phyloP scores from a whole-genome alignment of 2,797 vertebrate genomes.

The Poecile montanus region DNA sequence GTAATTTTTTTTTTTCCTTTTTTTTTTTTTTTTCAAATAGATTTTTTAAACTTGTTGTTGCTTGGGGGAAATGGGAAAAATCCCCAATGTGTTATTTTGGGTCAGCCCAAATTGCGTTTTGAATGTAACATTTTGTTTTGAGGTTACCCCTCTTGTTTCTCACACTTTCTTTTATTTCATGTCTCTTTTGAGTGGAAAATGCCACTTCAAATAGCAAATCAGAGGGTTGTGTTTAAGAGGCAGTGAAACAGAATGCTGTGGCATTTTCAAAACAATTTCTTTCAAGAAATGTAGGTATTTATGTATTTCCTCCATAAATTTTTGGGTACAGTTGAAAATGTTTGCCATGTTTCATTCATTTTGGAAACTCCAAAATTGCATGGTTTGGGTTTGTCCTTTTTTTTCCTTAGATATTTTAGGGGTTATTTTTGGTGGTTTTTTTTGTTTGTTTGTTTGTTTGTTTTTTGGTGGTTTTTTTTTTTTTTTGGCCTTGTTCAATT shows the following conservation, averaged over 20 bases:
- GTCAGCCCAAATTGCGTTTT: background rate
- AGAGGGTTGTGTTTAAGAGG: slow-evolving; percentile 16
- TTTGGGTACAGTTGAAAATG: background rate
- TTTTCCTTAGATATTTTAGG: background rate
- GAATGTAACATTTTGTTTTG: slow-evolving; percentile 33
- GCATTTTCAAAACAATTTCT: slow-evolving; percentile 7
- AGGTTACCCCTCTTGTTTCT: slow-evolving; percentile 23
- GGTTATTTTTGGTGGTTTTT: background rate
- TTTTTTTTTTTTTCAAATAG: too few relatives aligned
- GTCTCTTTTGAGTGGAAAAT: slow-evolving; percentile 23
- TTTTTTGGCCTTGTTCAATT: background rate
- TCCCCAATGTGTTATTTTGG: background rate
- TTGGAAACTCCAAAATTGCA: slow-evolving; percentile 20
- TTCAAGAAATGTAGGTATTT: background rate
- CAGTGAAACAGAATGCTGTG: slow-evolving; percentile 11
- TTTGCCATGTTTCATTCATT: background rate
- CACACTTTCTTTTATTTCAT: slow-evolving; percentile 47
- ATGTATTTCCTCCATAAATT: background rate
- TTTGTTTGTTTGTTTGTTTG: background rate
- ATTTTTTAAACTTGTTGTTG: background rate
- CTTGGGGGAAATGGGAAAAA: background rate
- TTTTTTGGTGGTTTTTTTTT: too few relatives aligned
- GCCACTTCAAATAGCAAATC: slow-evolving; percentile 36
- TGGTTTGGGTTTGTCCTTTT: background rate
- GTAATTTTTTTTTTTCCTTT: background rate